Base-by-base conservation (phyloP, 2,888 invertebrate genomes). In the Myathropa florea region DNA sequence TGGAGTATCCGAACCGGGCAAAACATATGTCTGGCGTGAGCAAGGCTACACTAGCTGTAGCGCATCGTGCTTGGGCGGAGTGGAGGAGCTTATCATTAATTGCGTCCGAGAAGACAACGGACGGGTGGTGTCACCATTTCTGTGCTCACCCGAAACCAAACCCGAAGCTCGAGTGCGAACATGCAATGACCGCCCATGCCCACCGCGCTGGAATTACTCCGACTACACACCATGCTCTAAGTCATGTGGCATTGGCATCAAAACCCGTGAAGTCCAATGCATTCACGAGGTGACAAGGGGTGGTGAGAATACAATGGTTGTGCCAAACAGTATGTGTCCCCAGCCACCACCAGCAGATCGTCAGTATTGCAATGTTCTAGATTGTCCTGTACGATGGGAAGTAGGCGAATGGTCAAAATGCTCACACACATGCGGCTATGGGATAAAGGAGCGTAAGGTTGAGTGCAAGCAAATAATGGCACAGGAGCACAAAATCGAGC, bases 111-210 rank as follows among this genome's bases (percentile, higher is more conserved):
- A 97, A 89, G 97, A 97, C 90, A 97, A 96, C 81, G 96, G 96
- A 10, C 96, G 97, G 90, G 96, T 97, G 3, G 97, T 98, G 0
- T 97, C 96, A 6, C 97, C 97, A 0, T 96, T 96, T 91, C 94
- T 97, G 91, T 98, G 98, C 90, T 95, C 97, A 36, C 95, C 96
- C 0, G 96, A 97, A 89, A 96, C 96, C 0, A 97, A 97, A 91
- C 98, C 98, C 0, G 97, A 98, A 91, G 96, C 97, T 65, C 94
- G 97, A 83, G 97, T 97, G 36, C 94, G 97, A 90, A 97, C 97
- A 0, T 98, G 98, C 93, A 99, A 99, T 91, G 98, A 98, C 90
- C 96, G 97, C 85, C 97, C 98, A 0, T 99, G 99, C 91, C 98
- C 98, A 1, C 98, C 98, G 0, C 95, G 97, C 89, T 98, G 98